Base-by-base conservation (phyloP, 1,140 invertebrate species). In the Plodia interpunctella region DNA sequence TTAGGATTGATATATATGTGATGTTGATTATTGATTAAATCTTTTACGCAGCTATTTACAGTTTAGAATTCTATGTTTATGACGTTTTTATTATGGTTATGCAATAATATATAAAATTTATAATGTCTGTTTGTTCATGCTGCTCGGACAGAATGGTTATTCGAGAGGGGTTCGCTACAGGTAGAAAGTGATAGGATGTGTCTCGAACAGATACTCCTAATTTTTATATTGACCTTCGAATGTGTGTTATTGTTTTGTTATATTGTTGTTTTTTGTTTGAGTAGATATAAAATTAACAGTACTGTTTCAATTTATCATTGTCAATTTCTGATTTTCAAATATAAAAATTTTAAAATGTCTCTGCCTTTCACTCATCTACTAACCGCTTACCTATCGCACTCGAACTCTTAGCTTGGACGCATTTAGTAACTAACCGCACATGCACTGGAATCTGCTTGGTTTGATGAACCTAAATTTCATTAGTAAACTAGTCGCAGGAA, bases 101-200 rank as follows among this genome's bases (percentile, higher is more conserved):
- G 20, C 21, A 25, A 60, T 72, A 66, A 69, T 72, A 68, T 62
- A 68, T 32, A 32, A 10, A 68, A 66, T 72, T 72, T 66, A 58
- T 70, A 38, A 65, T 70, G 73, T 76, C 66, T 81, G 62, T 74
- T 63, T 73, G 63, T 87, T 76, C 73, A 77, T 66, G 85, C 85
- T 75, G 82, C 85, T 77, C 65, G 74, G 70, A 83, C 74, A 87
- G 86, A 83, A 84, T 63, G 83, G 79, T 70, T 87, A 81, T 66
- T 78, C 80, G 73, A 80, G 83, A 80, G 86, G 74, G 76, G 79
- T 81, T 72, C 78, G 76, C 69, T 82, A 82, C 81, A 85, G 83
- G 80, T 88, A 88, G 82, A 80, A 57, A 63, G 25, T 38, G 20
- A 49, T 60, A 57, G 55, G 38, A 32, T 62, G 51, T 65, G 32